Evolutionary conservation across 2,888 invertebrate genomes (phyloP), one percentile per base, ranked within the genome.

Genomic region (Eupithecia exiguata): DNA sequence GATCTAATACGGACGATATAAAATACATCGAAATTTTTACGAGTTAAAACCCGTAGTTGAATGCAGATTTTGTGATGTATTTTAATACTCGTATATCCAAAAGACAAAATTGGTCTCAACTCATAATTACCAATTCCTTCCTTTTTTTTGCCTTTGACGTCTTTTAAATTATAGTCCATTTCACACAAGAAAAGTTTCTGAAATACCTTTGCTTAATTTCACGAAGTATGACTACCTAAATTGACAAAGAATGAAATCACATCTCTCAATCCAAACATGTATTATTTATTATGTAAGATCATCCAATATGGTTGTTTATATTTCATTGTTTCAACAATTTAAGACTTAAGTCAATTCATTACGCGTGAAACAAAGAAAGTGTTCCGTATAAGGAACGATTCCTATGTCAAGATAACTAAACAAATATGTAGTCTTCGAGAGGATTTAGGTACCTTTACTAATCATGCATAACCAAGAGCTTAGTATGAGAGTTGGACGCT

Each of bases 401-500:
- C 18, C n/a, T 7, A n/a, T 46, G 6, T n/a, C 9, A 46, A 46
- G n/a, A n/a, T n/a, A 7, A 9, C 9, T 46, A 1, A 5, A 5
- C 5, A 16, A 18, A 21, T 10, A 9, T 21, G 21, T 21, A 12
- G 5, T 21, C n/a, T 53, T 21, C 53, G n/a, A 12, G 46, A 46
- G 53, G n/a, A n/a, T 49, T 49, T 3, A 30, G 1, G 4, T 3
- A 21, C 21, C 49, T 53, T 53, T 3, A 7, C 49, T 49, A 10
- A 53, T 53, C 53, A 21, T 21, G 21, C 21, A 21, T 21, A 3
- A 25, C 25, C 58, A 58, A 14, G 21, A 21, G 5, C 3, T 12
- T 5, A 46, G 40, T 30, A 30, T 1, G 53, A 21, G 21, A 53
- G n/a, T 53, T 77, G 62, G 77, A 77, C 77, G 65, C 70, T 40